Conservation (phyloP, 2,888 invertebrate genomes). For the Rhorus exstirpatorius region DNA sequence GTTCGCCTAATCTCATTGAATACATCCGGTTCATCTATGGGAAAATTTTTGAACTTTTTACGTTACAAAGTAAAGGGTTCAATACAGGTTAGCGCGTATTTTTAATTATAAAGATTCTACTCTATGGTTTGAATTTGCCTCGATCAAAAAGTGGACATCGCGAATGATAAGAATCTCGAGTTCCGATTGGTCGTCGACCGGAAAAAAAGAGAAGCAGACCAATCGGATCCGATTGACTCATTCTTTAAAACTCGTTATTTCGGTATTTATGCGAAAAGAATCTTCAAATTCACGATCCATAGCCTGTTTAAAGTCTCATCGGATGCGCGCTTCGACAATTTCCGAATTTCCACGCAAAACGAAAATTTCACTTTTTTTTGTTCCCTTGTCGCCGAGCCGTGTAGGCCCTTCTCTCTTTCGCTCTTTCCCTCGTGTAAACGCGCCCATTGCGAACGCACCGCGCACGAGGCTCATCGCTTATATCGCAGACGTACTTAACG, state of each 20-base stretch:
- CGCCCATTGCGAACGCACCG: conserved; percentile 68
- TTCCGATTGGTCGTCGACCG: conserved; percentile 53
- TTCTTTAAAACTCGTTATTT: conserved; percentile 21
- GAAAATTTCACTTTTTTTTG: neutral
- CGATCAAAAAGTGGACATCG: no score
- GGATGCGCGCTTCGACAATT: neutral
- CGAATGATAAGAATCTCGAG: neutral
- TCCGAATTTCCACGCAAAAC: neutral
- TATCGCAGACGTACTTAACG: conserved; percentile 51
- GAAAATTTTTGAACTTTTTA: no score
- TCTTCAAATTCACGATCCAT: neutral
- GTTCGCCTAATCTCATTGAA: no score
- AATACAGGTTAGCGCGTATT: no score
- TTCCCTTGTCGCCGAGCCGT: conserved; percentile 26
- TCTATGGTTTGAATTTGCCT: no score
- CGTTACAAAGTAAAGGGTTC: no score
- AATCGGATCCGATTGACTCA: neutral
- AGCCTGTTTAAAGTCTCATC: neutral
- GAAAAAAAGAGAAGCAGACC: conserved; percentile 7
- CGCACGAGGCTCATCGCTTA: conserved; percentile 57
- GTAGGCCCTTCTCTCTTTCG: no score
- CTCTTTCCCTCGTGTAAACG: conserved; percentile 73
- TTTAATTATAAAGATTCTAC: no score
- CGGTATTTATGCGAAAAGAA: conserved; percentile 19
- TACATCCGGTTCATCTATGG: no score